Conservation (phyloP, 2,797 vertebrate genomes). For the Molossus molossus region DNA sequence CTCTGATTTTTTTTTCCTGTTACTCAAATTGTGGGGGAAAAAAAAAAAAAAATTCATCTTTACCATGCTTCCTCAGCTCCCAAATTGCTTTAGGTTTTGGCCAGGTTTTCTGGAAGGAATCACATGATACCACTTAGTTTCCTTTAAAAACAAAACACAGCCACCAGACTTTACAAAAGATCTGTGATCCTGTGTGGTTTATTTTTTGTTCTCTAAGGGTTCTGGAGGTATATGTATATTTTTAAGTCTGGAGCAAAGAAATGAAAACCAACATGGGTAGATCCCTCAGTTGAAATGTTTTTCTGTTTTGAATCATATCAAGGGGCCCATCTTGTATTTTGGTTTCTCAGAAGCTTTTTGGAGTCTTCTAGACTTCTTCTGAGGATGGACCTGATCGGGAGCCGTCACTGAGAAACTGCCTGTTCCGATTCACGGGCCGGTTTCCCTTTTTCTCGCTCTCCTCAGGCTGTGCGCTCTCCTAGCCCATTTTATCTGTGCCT, state of each 20-base stretch:
- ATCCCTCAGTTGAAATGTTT: conserved; percentile 24
- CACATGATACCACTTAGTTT: neutral
- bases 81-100: neutral
- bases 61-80: neutral
- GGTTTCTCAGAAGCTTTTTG: neutral
- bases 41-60: neutral
- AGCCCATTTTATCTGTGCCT: neutral
- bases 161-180: neutral
- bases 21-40: neutral
- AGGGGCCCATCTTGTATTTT: neutral
- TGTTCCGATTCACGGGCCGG: neutral
- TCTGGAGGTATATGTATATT: neutral
- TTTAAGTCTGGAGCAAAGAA: conserved; percentile 31
- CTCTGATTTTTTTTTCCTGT: neutral
- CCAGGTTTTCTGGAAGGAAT: conserved; percentile 2
- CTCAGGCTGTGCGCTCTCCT: neutral
- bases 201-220: conserved; percentile 47
- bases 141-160: conserved; percentile 14
- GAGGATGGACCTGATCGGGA: neutral
- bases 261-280: conserved; percentile 2
- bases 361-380: neutral
- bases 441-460: neutral
- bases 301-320: conserved; percentile 21
- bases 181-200: neutral
- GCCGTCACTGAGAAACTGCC: neutral